Base-by-base conservation (phyloP, 2,797 vertebrate species). In the Gastrophryne carolinensis region DNA sequence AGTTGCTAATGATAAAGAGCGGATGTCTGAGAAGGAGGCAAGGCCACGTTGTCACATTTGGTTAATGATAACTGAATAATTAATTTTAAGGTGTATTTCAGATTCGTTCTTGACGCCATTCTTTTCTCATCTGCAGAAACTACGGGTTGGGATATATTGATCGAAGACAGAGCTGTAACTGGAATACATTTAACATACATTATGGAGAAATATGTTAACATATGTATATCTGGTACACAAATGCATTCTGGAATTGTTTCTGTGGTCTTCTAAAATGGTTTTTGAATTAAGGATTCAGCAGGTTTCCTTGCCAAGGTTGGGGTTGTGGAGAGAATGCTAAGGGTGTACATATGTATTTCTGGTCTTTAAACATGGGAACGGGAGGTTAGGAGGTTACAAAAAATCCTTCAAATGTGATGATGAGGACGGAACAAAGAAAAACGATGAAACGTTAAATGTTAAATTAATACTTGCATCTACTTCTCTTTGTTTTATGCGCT, bases 1-100 rank as follows among this genome's bases (percentile, higher is more conserved):
- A 84, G 84, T 79, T 82, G 74, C 80, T 82, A 79, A 82, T 81
- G 81, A 81, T 47, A 82, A 23, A 62, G 65, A 52, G 30, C 69
- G 54, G 69, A 53, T 44, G 60, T 60, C 66, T 72, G 66, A 3
- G 26, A 30, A 1, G 52, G 49, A 47, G 21, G 39, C 71, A 64
- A 65, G 29, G 60, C 53, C 7, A 13, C 37, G 3, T 44, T 54
- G 71, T 53, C 27, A 65, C 61, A 39, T 32, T 47, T 50, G 49
- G 23, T 39, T 64, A 44, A 65, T 26, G 49, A 73, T 47, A 65
- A 26, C 50, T 47, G 60, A 73, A 73, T 73, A 34, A 73, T 73
- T 73, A 64, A 73, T 53, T 54, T 67, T 58, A 21, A 19, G 50
- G 60, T 65, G 64, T 56, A 47, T 64, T 34, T 50, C 56, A 73